Percentiles rank a stretch among this genome's conserved stretches.
Conservation (phyloP, 1,140 invertebrate genomes). For the Temnothorax longispinosus region DNA sequence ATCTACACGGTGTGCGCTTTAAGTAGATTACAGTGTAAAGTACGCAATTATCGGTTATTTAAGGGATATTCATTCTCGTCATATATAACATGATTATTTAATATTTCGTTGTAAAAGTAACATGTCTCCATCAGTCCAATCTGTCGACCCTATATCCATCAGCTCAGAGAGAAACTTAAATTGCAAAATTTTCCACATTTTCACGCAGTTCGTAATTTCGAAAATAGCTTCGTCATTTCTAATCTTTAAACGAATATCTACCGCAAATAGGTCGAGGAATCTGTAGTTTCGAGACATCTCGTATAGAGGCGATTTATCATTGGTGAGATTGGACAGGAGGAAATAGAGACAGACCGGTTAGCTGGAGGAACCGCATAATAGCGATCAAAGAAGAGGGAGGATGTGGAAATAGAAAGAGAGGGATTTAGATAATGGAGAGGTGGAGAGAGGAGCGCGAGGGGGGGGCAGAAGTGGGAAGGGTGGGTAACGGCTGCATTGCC, state of each 20-base stretch:
- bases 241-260: neutral
- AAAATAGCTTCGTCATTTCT: neutral
- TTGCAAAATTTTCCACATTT: neutral
- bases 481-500: neutral
- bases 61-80: neutral
- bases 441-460: neutral
- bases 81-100: neutral
- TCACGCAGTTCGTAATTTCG: neutral
- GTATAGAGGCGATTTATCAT: conserved; percentile 25
- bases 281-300: conserved; percentile 10
- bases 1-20: conserved; percentile 5
- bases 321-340: neutral
- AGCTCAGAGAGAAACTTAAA: neutral
- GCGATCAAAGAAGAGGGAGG: conserved; percentile 5
- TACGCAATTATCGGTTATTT: neutral
- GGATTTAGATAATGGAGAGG: neutral
- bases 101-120: neutral
- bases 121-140: neutral
- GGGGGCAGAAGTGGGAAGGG: neutral
- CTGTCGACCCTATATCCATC: neutral
- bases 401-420: conserved; percentile 38
- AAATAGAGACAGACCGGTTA: conserved; percentile 49
- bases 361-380: conserved; percentile 27
- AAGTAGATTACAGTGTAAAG: conserved; percentile 17
- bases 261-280: neutral